phyloP scores from a whole-genome alignment of 2,113 vertebrate genomes.

The Gulo gulo region DNA sequence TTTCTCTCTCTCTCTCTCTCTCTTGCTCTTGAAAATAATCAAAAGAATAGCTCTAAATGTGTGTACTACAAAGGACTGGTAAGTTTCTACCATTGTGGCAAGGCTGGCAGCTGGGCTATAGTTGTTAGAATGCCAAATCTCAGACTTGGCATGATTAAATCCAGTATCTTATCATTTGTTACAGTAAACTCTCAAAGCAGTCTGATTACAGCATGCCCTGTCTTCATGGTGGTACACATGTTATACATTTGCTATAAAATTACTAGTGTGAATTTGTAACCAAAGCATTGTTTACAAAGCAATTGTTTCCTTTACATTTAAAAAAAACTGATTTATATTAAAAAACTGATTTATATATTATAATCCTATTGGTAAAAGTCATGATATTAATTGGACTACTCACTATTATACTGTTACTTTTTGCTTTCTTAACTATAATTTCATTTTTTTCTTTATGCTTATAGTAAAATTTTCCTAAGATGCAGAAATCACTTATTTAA shows the following conservation, averaged over 20 bases:
- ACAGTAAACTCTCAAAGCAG: constrained; percentile 56
- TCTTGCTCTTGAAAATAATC: constrained; percentile 38
- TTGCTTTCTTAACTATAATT: constrained; percentile 8
- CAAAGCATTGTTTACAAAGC: constrained; percentile 58
- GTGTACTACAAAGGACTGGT: constrained; percentile 23
- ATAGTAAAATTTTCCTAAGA: neutral
- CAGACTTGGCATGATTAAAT: constrained; percentile 50
- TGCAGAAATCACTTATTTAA: constrained; percentile 11
- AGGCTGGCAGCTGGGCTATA: constrained; percentile 28
- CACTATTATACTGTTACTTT: neutral
- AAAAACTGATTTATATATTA: constrained; percentile 1
- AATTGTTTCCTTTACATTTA: neutral
- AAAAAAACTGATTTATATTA: neutral
- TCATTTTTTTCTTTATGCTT: neutral
- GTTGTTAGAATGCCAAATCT: constrained; percentile 42
- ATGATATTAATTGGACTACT: neutral
- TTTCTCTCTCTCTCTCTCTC: neutral
- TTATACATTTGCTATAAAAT: constrained; percentile 65
- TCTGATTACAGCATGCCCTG: constrained; percentile 13
- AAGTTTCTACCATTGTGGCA: constrained; percentile 25
- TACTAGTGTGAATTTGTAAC: constrained; percentile 48
- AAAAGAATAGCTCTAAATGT: constrained; percentile 45
- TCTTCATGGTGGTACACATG: constrained; percentile 47
- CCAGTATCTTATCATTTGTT: constrained; percentile 53
- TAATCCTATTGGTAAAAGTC: constrained; percentile 22